These are phyloP conservation scores for Montipora sp. DNA, from an alignment of 64 coral and sea anemone genomes.

Conservation along the genomic window DNA sequence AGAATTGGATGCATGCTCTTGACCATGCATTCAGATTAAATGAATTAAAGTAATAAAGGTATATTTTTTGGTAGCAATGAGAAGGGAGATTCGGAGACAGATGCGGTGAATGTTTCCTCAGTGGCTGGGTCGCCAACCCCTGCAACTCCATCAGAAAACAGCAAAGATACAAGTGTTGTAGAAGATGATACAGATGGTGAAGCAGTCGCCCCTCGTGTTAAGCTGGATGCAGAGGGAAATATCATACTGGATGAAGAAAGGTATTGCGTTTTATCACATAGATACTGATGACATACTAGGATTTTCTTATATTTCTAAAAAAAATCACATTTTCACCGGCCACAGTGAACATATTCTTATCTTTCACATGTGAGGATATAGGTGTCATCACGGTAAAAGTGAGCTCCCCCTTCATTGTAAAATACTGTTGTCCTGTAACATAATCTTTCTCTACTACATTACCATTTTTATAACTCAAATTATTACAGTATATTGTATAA, in stretches of 20 bases:
- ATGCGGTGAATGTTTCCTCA: neutral
- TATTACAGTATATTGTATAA: neutral
- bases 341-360: too few species aligned
- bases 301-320: too few species aligned
- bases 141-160: neutral
- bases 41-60: too few species aligned
- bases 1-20: too few species aligned
- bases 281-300: neutral
- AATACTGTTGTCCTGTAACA: neutral
- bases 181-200: conserved; percentile 11
- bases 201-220: conserved; percentile 85
- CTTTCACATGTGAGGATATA: too few species aligned
- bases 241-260: conserved; percentile 99
- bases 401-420: too few species aligned
- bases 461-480: neutral
- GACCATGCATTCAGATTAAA: too few species aligned
- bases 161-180: neutral
- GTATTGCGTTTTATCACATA: neutral
- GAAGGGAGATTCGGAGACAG: neutral
- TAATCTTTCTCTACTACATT: neutral
- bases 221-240: conserved; percentile 86
- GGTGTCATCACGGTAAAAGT: too few species aligned
- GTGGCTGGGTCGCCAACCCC: neutral
- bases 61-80: neutral
- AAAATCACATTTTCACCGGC: too few species aligned